Conservation (phyloP, 2,888 invertebrate genomes). For the Pedicia rivosa region DNA sequence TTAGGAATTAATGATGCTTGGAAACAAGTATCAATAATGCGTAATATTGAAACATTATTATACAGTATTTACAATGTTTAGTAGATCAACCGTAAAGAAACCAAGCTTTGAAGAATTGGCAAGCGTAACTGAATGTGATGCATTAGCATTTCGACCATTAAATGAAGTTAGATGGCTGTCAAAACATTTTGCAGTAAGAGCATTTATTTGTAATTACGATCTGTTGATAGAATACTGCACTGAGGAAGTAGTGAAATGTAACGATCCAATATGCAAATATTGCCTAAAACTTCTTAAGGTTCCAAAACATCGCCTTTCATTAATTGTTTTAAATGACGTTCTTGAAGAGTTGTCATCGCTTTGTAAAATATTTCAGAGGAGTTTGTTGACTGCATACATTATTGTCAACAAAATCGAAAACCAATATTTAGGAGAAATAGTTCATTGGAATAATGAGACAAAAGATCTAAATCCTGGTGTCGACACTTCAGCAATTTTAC, state of each 20-base stretch:
- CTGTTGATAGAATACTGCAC: conserved; percentile 7
- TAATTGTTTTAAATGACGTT: conserved; percentile 6
- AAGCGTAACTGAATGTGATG: conserved; percentile 6
- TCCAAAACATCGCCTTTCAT: conserved; percentile 6
- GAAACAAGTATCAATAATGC: conserved; percentile 4
- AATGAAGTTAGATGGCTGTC: conserved; percentile 7
- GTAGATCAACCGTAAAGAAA: conserved; percentile 6
- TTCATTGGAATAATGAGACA: conserved; percentile 6
- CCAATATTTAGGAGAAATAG: conserved; percentile 5
- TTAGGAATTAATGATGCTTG: conserved; percentile 5
- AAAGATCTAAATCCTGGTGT: conserved; percentile 4
- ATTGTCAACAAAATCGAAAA: conserved; percentile 5
- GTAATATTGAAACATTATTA: conserved; percentile 1
- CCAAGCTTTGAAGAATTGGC: conserved; percentile 7
- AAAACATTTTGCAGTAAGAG: conserved; percentile 7
- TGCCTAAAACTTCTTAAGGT: conserved; percentile 5
- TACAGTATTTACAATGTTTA: conserved; percentile 6
- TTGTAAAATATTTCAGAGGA: conserved; percentile 6
- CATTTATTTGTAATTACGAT: conserved; percentile 5
- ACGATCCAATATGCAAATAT: conserved; percentile 6
- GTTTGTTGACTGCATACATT: conserved; percentile 4
- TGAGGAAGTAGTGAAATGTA: conserved; percentile 4
- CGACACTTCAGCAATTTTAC: conserved; percentile 2
- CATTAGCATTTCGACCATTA: conserved; percentile 5
- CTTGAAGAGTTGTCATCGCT: conserved; percentile 6